Evolutionary conservation across 2,113 vertebrate species (phyloP), one percentile per base, ranked within the genome.

Genomic region (Motacilla tschutschensis): DNA sequence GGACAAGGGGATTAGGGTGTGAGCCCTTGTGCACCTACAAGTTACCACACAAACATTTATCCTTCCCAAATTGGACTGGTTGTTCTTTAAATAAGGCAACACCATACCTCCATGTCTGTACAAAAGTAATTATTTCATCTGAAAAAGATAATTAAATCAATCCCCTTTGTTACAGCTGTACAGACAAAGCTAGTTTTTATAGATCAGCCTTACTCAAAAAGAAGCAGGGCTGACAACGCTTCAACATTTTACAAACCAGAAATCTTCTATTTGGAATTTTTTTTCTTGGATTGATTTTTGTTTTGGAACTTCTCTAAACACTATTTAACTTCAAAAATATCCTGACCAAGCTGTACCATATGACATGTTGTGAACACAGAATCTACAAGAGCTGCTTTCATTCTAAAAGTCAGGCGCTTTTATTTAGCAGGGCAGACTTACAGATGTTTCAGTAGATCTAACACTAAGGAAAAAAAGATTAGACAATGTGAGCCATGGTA

Each of bases 221-320:
- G 59, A 79, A 89, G 47, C 43, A 62, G 47, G 18, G 20, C 58
- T 92, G 73, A 83, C 73, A 87, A 33, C 9, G 21, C 58, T 84
- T 81, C 70, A 88, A 28, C 29, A 44, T 83, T 84, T 81, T 76
- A 38, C 38, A 91, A 91, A 85, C 71, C 55, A 91, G 64, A 85
- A 84, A 76, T 84, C 78, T 83, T 92, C 58, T 78, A 46, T 72
- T 81, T 72, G 65, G 62, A 77, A 4, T 71, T 83, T 72, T 91
- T 90, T 85, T 79, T 35, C 63, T 89, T 88, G 85, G 85, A 86
- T 81, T 65, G 35, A 75, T 69, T 93, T 93, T 92, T 95, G 74
- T 76, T 93, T 91, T 94, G 74, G 88, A 95, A 92, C 87, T 60
- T 83, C 73, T 89, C 53, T 80, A 95, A 95, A 89, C 70, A 36